Percentiles rank a stretch among this genome's conserved stretches.
These are phyloP conservation scores for Muntiacus muntjak DNA, from an alignment of 2,113 vertebrate genomes.

Conservation along the genomic window DNA sequence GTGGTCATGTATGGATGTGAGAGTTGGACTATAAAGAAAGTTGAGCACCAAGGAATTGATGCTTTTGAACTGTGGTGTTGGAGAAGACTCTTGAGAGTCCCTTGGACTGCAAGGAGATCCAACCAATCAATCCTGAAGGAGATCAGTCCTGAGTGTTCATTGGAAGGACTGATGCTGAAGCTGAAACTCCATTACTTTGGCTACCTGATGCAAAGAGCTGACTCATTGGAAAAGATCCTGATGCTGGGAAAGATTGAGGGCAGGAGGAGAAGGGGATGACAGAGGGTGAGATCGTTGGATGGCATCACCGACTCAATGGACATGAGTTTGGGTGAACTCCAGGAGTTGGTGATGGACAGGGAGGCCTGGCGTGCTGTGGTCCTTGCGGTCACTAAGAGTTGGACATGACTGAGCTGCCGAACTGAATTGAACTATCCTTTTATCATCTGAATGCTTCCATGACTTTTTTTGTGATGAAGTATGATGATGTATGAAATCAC, in stretches of 20 bases:
- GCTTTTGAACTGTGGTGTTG: not conserved
- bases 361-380: not conserved
- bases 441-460: not conserved
- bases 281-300: not conserved
- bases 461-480: not conserved
- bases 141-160: not conserved
- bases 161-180: not conserved
- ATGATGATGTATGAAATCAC: not conserved
- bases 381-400: fast-evolving
- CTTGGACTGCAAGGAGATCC: not conserved
- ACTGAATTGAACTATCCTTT: not conserved
- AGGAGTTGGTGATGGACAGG: not conserved
- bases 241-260: not conserved
- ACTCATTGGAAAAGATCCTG: not conserved
- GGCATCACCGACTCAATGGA: not conserved
- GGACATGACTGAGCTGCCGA: not conserved
- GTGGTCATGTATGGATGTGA: not conserved
- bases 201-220: not conserved
- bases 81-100: not conserved
- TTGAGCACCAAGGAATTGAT: not conserved
- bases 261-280: not conserved
- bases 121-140: not conserved
- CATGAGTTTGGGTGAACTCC: not conserved
- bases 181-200: not conserved
- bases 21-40: not conserved